These are phyloP conservation scores for Sparidentex hasta DNA, from an alignment of 2,797 vertebrate species.

Conservation along the genomic window DNA sequence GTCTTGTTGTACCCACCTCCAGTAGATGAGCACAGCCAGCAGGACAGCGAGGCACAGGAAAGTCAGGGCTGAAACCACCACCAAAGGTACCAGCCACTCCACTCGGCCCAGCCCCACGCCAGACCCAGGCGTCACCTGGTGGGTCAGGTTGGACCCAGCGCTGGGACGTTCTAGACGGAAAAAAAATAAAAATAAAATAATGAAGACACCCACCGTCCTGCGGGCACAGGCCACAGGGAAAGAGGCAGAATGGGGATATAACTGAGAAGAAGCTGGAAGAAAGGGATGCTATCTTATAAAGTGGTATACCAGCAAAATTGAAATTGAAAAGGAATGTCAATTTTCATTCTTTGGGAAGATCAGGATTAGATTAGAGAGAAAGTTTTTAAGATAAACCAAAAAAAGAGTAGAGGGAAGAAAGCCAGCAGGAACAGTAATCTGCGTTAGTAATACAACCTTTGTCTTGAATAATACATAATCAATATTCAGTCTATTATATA, in stretches of 20 bases:
- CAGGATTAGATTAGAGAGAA: background rate
- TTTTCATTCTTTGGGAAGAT: background rate
- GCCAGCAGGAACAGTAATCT: background rate
- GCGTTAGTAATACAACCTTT: background rate
- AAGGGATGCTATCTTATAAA: too few species aligned
- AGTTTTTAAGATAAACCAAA: background rate
- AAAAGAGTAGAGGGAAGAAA: background rate
- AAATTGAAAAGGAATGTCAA: background rate
- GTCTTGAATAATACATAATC: background rate
- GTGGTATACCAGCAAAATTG: background rate
- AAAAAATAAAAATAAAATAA: too few species aligned
- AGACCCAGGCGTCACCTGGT: constrained; percentile 73
- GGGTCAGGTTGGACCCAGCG: constrained; percentile 87
- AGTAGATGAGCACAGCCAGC: constrained; percentile 93
- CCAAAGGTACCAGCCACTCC: constrained; percentile 94
- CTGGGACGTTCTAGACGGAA: constrained; percentile 85
- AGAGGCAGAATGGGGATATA: background rate
- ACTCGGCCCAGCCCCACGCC: constrained; percentile 84
- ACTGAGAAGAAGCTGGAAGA: background rate
- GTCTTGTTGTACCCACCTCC: constrained; percentile 88
- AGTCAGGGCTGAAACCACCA: constrained; percentile 93
- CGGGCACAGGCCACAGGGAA: background rate
- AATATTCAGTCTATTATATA: background rate
- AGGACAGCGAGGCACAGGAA: constrained; percentile 93
- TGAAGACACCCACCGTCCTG: background rate